Evolutionary conservation across 2,113 vertebrate genomes (phyloP).

Genomic region (Edolisoma coerulescens): DNA sequence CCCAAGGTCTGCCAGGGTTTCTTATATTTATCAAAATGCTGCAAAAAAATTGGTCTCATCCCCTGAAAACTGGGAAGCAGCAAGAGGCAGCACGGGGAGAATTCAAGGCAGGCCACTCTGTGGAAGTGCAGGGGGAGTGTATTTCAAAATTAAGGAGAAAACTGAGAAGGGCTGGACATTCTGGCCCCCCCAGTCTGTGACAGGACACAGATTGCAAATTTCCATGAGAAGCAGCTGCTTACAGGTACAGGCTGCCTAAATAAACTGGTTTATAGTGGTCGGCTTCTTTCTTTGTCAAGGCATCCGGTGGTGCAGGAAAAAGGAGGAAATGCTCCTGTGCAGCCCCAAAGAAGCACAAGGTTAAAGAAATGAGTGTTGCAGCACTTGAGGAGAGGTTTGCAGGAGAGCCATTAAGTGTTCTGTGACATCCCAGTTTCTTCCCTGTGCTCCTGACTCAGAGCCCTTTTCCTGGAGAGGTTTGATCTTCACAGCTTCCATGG

Average conservation of each 20-base stretch:
- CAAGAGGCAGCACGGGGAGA: not conserved
- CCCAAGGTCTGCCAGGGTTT: not conserved
- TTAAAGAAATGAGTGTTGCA: not conserved
- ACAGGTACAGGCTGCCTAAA: not conserved
- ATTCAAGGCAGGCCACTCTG: not conserved
- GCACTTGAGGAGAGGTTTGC: not conserved
- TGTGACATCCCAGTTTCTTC: not conserved
- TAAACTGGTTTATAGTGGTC: not conserved
- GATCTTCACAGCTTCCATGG: not conserved
- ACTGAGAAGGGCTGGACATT: not conserved
- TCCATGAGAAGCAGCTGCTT: not conserved
- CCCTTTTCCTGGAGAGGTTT: not conserved
- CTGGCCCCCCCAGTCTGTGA: not conserved
- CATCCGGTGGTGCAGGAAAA: fast-evolving
- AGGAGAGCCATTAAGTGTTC: not conserved
- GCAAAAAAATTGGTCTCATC: not conserved
- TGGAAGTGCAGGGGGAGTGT: not conserved
- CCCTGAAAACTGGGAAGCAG: not conserved
- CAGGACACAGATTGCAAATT: not conserved
- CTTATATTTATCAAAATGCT: not conserved
- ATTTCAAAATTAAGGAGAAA: not conserved
- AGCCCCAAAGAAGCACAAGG: not conserved
- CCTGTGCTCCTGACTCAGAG: not conserved
- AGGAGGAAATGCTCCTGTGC: not conserved
- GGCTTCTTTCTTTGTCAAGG: not conserved